phyloP scores from a whole-genome alignment of 2,113 vertebrate species.

The Ramphastos sulfuratus region DNA sequence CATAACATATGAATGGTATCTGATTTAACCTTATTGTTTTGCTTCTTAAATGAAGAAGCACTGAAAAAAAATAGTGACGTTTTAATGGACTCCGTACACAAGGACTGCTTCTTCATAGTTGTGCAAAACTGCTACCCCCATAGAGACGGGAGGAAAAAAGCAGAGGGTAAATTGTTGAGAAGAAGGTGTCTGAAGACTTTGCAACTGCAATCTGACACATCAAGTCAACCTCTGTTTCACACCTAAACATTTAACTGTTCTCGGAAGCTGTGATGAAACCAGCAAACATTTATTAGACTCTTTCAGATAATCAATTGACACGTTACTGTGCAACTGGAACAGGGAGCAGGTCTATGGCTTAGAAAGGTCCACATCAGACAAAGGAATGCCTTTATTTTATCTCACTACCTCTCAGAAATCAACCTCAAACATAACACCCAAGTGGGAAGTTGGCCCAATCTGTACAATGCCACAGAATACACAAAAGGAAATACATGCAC shows the following conservation, averaged over 20 bases:
- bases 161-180: neutral
- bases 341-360: neutral
- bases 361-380: neutral
- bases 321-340: neutral
- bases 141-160: neutral
- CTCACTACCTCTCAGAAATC: neutral
- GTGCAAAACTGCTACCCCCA: neutral
- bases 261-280: neutral
- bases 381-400: neutral
- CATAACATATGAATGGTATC: neutral
- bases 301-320: neutral
- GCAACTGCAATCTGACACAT: accelerated
- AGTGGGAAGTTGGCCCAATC: neutral
- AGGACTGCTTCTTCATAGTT: neutral
- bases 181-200: neutral
- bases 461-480: neutral
- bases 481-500: neutral
- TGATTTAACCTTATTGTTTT: conserved; percentile 19
- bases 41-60: conserved; percentile 36
- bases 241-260: neutral
- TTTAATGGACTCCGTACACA: neutral
- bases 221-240: neutral
- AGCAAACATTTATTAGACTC: neutral
- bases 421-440: neutral
- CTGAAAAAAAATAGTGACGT: conserved; percentile 26